Conservation (phyloP, 2,888 invertebrate genomes). For the Netelia fuscicornis region DNA sequence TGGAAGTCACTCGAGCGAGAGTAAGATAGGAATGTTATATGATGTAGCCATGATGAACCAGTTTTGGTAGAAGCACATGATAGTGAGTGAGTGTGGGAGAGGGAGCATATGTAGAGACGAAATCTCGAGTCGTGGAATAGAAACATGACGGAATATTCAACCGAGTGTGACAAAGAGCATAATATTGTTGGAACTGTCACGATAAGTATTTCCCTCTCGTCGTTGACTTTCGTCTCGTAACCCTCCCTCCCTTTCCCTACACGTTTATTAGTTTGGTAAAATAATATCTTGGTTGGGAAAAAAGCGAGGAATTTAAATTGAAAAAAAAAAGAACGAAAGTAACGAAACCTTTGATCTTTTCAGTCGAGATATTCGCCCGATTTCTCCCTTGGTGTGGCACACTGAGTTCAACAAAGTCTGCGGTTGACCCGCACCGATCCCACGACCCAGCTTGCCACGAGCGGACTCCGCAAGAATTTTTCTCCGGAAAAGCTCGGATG, state of each 20-base stretch:
- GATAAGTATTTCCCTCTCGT: background rate
- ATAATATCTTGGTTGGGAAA: background rate
- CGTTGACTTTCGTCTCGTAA: background rate
- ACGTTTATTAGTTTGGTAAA: background rate
- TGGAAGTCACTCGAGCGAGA: conserved; percentile 5
- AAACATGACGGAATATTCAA: background rate
- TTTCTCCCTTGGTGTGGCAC: conserved; percentile 9
- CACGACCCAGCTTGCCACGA: conserved; percentile 12
- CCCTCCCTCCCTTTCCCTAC: background rate
- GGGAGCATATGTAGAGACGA: background rate
- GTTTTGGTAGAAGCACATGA: background rate
- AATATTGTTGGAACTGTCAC: background rate
- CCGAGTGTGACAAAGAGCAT: background rate
- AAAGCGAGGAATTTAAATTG: conserved; percentile 36
- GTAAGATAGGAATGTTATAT: conserved; percentile 2
- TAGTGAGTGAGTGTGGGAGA: background rate
- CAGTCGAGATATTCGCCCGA: conserved; percentile 36
- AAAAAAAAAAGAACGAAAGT: conserved; percentile 34
- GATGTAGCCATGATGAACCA: background rate
- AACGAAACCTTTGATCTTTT: conserved; percentile 47
- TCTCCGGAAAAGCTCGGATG: conserved; percentile 5
- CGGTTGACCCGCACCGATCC: background rate
- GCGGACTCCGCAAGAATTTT: conserved; percentile 27
- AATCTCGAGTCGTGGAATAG: background rate
- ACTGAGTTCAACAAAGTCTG: conserved; percentile 18